These are phyloP conservation scores for Phthorimaea operculella DNA, from an alignment of 1,140 invertebrate species.

Conservation along the genomic window DNA sequence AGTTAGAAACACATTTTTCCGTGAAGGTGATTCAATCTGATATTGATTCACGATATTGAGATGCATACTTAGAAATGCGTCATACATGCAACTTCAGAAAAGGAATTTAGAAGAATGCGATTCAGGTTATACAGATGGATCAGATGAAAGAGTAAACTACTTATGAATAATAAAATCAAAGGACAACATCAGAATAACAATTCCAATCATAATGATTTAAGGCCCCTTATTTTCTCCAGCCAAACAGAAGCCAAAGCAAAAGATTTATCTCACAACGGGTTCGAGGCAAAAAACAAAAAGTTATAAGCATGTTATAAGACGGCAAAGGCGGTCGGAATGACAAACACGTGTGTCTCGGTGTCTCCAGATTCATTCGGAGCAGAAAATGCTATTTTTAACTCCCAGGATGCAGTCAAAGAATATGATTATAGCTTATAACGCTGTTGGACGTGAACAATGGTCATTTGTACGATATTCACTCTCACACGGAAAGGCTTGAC, in stretches of 20 bases:
- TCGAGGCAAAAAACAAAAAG: neutral
- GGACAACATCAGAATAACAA: too few species aligned
- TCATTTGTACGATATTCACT: conserved; percentile 10
- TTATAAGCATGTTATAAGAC: neutral
- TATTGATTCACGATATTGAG: too few species aligned
- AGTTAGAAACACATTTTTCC: too few species aligned
- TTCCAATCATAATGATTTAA: too few species aligned
- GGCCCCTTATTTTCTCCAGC: too few species aligned
- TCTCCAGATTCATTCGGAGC: conserved; percentile 6
- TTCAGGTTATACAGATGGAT: too few species aligned
- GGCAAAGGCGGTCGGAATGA: conserved; percentile 9
- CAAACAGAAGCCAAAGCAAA: neutral
- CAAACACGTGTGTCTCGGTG: conserved; percentile 11
- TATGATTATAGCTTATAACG: conserved; percentile 17
- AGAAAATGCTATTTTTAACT: conserved; percentile 15
- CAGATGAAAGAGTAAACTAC: too few species aligned
- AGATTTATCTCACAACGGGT: neutral
- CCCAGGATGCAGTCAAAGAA: conserved; percentile 16
- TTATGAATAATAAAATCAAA: too few species aligned
- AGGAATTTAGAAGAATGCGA: too few species aligned
- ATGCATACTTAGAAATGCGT: too few species aligned
- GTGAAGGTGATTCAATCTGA: too few species aligned
- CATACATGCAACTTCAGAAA: too few species aligned
- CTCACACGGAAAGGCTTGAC: conserved; percentile 14
- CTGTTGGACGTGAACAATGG: conserved; percentile 26